Conservation (phyloP, 2,113 vertebrate species). For the Tachysurus vachellii region DNA sequence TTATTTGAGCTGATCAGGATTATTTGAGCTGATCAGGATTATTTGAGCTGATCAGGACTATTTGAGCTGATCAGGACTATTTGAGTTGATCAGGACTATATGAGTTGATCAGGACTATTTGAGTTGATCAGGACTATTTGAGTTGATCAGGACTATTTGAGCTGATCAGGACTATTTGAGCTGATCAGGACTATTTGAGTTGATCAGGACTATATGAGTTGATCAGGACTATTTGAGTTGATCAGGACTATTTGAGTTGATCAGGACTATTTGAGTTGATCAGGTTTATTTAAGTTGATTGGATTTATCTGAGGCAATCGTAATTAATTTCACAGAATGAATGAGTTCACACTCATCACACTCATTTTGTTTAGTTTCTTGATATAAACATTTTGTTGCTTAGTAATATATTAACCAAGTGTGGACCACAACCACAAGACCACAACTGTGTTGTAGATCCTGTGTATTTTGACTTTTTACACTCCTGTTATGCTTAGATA, state of each 20-base stretch:
- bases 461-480: neutral
- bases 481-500: neutral
- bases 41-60: neutral
- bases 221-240: neutral
- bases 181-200: neutral
- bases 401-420: neutral
- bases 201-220: too few species aligned
- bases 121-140: neutral
- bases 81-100: neutral
- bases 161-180: too few species aligned
- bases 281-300: neutral
- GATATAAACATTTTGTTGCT: neutral
- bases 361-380: neutral
- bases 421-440: too few species aligned
- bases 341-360: neutral
- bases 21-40: fast-evolving
- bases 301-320: neutral
- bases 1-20: neutral
- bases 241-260: neutral
- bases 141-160: neutral
- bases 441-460: too few species aligned
- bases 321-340: neutral
- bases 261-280: neutral
- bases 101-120: too few species aligned
- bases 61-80: neutral